phyloP scores from a whole-genome alignment of 2,113 vertebrate species.

The Anser cygnoides region DNA sequence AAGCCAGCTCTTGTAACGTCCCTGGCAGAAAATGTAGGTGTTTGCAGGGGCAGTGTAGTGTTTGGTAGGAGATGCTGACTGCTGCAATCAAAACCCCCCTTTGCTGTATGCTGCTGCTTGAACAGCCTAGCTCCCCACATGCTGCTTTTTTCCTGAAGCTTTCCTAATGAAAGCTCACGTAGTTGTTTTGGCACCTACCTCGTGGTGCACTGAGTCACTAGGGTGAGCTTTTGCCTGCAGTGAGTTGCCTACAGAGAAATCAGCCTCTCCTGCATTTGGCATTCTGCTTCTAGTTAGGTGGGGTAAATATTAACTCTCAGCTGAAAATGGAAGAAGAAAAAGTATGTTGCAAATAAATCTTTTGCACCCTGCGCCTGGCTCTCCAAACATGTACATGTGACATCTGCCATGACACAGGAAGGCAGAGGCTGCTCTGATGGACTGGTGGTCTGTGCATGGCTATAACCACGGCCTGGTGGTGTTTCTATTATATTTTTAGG shows the following conservation, averaged over 20 bases:
- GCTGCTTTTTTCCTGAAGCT: accelerated
- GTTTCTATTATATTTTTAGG: background rate
- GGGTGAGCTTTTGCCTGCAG: background rate
- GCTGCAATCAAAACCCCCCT: background rate
- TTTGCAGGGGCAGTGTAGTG: background rate
- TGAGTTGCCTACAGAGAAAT: background rate
- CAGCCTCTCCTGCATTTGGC: accelerated
- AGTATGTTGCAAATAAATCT: background rate
- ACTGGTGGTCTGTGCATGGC: background rate
- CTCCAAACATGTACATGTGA: background rate
- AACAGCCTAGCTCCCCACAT: accelerated
- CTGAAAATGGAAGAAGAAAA: background rate
- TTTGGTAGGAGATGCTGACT: background rate
- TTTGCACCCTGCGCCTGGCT: background rate
- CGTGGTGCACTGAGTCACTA: background rate
- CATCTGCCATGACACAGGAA: background rate
- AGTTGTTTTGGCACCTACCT: background rate
- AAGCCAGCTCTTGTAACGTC: background rate
- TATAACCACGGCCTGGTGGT: background rate
- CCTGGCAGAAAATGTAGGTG: accelerated
- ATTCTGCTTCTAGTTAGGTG: background rate
- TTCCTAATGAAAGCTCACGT: background rate
- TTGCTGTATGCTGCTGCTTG: background rate
- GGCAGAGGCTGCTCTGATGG: background rate
- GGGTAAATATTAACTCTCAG: background rate